A percentile compares a stretch with the other conserved stretches of the same genome.
phyloP scores from a whole-genome alignment of 2,888 invertebrate species.

The Drosophila ezoana region DNA sequence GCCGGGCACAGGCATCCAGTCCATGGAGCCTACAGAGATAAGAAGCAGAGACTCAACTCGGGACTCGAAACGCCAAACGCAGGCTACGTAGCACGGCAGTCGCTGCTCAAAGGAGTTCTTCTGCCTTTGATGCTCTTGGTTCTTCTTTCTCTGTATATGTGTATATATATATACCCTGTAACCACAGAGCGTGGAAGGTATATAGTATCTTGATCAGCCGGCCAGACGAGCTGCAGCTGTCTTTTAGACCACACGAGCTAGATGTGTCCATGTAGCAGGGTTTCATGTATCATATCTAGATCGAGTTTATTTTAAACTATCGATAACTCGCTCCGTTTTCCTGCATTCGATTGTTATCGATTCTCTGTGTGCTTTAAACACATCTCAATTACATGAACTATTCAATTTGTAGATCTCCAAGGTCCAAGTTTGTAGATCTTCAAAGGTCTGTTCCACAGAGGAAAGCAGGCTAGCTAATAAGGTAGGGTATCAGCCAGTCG shows the following conservation, averaged over 20 bases:
- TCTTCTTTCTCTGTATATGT: slow-evolving; percentile 4
- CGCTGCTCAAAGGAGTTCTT: slow-evolving; percentile 38
- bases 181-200: no score
- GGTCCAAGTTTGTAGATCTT: no score
- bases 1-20: slow-evolving; percentile 32
- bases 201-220: not conserved
- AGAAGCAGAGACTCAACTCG: slow-evolving; percentile 21
- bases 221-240: not conserved
- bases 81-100: slow-evolving; percentile 73
- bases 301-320: no score
- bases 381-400: no score
- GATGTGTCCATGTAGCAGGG: no score
- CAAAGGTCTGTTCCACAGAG: no score
- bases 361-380: no score
- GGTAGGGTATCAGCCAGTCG: not conserved
- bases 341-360: not conserved
- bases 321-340: no score
- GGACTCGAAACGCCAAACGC: slow-evolving; percentile 1
- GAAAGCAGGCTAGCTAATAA: not conserved
- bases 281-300: no score
- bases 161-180: slow-evolving; percentile 12
- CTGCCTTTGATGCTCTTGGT: slow-evolving; percentile 4
- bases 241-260: no score
- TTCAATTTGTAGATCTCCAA: no score
- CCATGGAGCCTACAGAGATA: slow-evolving; percentile 35